Evolutionary conservation across 64 coral and sea anemone species (phyloP).

Genomic region (Exaiptasia diaphana): DNA sequence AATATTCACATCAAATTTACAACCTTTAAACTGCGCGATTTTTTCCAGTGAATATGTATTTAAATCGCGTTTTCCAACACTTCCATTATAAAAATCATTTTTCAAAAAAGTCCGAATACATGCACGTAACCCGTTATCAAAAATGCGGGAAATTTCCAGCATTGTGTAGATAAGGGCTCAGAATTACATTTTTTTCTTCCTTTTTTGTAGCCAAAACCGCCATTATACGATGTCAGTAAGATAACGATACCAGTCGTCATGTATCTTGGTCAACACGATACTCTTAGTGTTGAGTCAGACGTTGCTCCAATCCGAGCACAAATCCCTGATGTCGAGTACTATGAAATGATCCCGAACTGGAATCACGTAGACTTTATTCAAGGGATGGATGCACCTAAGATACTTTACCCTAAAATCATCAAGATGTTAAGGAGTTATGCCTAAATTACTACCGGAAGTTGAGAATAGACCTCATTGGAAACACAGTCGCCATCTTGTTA

Average conservation of each 20-base stretch:
- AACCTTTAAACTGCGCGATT: no score
- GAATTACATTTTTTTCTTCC: no score
- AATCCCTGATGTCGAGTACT: not conserved
- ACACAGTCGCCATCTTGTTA: no score
- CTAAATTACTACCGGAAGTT: no score
- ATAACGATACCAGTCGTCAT: constrained; percentile 45
- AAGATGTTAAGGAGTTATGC: not conserved
- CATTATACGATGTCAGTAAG: constrained; percentile 51
- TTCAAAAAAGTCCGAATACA: no score
- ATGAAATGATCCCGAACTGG: constrained; percentile 21
- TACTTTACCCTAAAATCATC: constrained; percentile 36
- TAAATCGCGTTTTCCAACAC: no score
- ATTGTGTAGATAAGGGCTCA: no score
- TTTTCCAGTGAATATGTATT: no score
- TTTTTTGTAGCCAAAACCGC: constrained; percentile 56
- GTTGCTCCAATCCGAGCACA: constrained; percentile 10
- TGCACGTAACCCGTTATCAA: no score
- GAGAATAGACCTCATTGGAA: no score
- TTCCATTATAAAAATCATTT: no score
- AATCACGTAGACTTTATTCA: constrained; percentile 71
- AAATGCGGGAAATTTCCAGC: no score
- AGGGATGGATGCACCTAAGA: constrained; percentile 37
- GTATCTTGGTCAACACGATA: constrained; percentile 30
- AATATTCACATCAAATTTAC: not conserved
- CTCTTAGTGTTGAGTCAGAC: constrained; percentile 30